phyloP scores from a whole-genome alignment of 2,888 invertebrate species.

The Rhingia rostrata region DNA sequence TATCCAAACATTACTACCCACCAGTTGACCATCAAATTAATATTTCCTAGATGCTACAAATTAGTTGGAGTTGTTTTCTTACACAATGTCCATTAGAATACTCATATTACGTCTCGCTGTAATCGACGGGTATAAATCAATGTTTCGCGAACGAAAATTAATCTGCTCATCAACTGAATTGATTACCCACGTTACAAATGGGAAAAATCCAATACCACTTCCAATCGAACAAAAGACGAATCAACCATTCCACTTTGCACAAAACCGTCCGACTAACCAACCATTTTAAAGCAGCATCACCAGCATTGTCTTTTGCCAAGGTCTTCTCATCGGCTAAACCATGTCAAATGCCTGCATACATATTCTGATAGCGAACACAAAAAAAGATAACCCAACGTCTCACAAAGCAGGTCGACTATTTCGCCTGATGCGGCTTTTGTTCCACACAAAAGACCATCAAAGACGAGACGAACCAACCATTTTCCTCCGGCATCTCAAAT shows the following conservation, averaged over 20 bases:
- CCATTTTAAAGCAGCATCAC: constrained; percentile 49
- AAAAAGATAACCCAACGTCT: constrained; percentile 38
- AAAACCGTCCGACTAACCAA: constrained; percentile 32
- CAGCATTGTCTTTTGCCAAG: constrained; percentile 45
- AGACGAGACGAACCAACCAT: constrained; percentile 56
- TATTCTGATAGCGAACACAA: constrained; percentile 23
- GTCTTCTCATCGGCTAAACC: constrained; percentile 31
- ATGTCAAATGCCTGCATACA: constrained; percentile 46
- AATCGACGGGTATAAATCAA: no score
- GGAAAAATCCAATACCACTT: constrained; percentile 5
- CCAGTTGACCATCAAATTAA: no score
- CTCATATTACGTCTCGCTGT: no score
- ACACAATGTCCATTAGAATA: no score
- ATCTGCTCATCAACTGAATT: no score
- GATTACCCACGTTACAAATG: no score
- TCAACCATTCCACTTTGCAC: constrained; percentile 1
- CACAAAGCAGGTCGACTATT: constrained; percentile 63
- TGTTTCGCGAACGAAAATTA: no score
- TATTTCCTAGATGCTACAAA: no score
- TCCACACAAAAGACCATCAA: constrained; percentile 52
- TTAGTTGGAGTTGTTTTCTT: no score
- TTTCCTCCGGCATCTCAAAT: constrained; percentile 32
- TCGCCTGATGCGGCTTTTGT: constrained; percentile 47
- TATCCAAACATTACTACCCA: no score
- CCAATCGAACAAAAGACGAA: constrained; percentile 12